A percentile compares a stretch with the other conserved stretches of the same genome.
phyloP scores from a whole-genome alignment of 2,888 invertebrate species.

The Cepaea hortensis region DNA sequence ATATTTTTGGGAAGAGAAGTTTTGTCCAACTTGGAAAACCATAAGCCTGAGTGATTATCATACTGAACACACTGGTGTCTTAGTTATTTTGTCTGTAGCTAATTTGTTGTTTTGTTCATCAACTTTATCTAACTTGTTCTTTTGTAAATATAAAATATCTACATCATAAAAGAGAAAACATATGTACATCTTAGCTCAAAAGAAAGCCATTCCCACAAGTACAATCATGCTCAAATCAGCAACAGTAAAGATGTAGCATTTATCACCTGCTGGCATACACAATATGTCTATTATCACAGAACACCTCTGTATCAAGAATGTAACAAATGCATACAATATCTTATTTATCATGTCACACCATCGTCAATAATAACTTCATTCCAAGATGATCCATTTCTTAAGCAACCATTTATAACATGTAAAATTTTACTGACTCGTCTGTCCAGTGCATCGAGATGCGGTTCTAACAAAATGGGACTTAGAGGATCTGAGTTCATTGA shows the following conservation, averaged over 20 bases:
- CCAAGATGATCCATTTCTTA: constrained; percentile 50
- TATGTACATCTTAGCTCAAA: too few relatives aligned
- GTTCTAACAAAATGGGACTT: constrained; percentile 92
- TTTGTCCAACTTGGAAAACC: too few relatives aligned
- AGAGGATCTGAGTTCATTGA: constrained; percentile 90
- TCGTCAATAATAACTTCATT: constrained; percentile 46
- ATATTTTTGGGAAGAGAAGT: too few relatives aligned
- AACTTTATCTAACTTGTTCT: too few relatives aligned
- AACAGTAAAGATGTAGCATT: background rate
- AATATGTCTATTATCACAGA: constrained; percentile 12
- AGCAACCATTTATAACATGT: constrained; percentile 61
- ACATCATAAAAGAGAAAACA: too few relatives aligned
- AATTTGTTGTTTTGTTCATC: too few relatives aligned
- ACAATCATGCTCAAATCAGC: background rate
- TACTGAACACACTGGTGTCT: too few relatives aligned
- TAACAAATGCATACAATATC: background rate
- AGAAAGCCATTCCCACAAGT: too few relatives aligned
- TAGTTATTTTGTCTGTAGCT: too few relatives aligned
- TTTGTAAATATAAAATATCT: too few relatives aligned
- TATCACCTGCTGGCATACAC: background rate
- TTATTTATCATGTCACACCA: constrained; percentile 38
- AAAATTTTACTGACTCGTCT: constrained; percentile 82
- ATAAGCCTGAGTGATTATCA: too few relatives aligned
- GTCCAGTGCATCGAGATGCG: constrained; percentile 92
- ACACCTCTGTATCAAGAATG: background rate